Conservation (phyloP, 2,797 vertebrate genomes). For the Salmo trutta region DNA sequence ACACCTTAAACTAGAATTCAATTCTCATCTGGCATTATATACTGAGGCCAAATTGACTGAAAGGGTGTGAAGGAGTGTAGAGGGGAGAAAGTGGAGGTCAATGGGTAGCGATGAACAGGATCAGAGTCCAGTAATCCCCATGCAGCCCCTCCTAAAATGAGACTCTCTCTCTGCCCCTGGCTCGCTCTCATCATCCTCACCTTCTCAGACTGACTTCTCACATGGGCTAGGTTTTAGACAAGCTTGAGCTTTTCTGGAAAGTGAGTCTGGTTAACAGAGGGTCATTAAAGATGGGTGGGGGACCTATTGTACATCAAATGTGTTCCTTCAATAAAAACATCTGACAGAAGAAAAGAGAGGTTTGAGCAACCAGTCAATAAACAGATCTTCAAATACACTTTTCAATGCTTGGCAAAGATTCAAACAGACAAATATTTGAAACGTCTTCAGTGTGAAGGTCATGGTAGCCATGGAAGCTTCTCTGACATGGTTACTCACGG, state of each 20-base stretch:
- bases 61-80: neutral
- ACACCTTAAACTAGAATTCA: neutral
- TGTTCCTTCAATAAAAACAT: no score
- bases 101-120: neutral
- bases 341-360: no score
- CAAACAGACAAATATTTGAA: neutral
- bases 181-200: neutral
- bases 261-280: no score
- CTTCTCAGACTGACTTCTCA: neutral
- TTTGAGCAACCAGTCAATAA: neutral
- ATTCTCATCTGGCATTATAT: neutral
- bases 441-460: slow-evolving; percentile 12
- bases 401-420: neutral
- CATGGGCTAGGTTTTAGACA: neutral
- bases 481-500: neutral
- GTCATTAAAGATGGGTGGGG: no score
- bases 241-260: neutral
- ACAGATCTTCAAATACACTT: neutral
- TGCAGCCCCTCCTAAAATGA: neutral
- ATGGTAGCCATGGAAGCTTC: neutral
- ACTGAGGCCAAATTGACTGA: neutral
- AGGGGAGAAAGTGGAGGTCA: neutral
- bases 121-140: neutral
- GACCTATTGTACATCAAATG: no score
- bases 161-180: neutral